Percentiles rank a stretch among this genome's conserved stretches.
Evolutionary conservation across 2,113 vertebrate genomes (phyloP).

Genomic region (Rhinogobius similis): DNA sequence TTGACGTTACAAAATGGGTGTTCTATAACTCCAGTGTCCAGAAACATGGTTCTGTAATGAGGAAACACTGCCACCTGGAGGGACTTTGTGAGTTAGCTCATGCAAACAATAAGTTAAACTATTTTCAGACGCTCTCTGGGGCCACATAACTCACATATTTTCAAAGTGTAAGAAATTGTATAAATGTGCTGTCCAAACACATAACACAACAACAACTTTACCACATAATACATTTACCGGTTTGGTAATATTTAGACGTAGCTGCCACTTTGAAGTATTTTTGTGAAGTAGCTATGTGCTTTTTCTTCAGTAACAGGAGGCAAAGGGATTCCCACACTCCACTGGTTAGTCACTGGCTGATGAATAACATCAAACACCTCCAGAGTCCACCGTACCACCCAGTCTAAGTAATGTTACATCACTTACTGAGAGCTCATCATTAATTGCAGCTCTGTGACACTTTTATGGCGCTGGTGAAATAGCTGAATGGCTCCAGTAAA

Average conservation of each 20-base stretch:
- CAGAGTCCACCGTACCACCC: conserved; percentile 12
- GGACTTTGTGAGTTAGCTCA: conserved; percentile 1
- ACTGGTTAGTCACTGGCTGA: conserved; percentile 1
- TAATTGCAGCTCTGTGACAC: conserved; percentile 52
- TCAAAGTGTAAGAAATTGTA: conserved; percentile 13
- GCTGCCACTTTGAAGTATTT: conserved; percentile 10
- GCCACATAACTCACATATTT: conserved; percentile 23
- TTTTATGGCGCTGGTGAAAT: conserved; percentile 57
- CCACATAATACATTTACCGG: neutral
- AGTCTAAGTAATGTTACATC: conserved; percentile 47
- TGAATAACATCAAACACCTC: conserved; percentile 12
- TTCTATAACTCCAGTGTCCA: conserved; percentile 32
- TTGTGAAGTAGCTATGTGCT: neutral
- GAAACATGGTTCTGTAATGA: conserved; percentile 33
- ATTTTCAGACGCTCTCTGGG: neutral
- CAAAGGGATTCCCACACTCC: conserved; percentile 1
- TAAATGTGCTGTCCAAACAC: neutral
- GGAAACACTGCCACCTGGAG: conserved; percentile 75
- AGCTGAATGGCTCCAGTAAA: conserved; percentile 38
- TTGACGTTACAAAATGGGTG: conserved; percentile 63
- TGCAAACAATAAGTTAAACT: neutral
- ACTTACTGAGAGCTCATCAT: conserved; percentile 45
- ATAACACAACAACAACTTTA: neutral
- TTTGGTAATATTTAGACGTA: conserved; percentile 28
- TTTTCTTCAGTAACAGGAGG: neutral